These are phyloP conservation scores for Lathronympha strigana DNA, from an alignment of 2,888 invertebrate genomes.

Conservation along the genomic window DNA sequence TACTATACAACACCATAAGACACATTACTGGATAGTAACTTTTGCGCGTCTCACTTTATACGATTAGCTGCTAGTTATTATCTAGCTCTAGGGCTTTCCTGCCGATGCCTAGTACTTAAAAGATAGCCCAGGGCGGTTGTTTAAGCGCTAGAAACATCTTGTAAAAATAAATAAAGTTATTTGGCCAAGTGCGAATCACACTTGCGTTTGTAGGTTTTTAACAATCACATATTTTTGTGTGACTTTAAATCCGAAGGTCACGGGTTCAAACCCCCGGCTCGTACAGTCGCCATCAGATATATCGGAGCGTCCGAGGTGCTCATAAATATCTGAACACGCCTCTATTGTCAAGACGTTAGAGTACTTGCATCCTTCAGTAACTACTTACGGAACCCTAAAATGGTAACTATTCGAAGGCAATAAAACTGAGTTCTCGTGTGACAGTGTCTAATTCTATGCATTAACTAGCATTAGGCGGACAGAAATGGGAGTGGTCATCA, in stretches of 20 bases:
- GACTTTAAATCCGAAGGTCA: background rate
- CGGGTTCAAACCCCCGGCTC: background rate
- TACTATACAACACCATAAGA: too few species aligned
- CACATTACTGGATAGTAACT: too few species aligned
- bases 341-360: too few species aligned
- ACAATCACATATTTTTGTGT: background rate
- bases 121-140: conserved; percentile 5
- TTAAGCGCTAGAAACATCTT: background rate
- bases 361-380: background rate
- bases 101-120: conserved; percentile 16
- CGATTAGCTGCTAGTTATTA: conserved; percentile 7
- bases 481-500: background rate
- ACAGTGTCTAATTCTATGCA: background rate
- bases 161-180: background rate
- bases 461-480: background rate
- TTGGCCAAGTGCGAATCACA: background rate
- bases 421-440: background rate
- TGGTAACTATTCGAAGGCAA: background rate
- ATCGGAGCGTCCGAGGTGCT: too few species aligned
- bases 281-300: too few species aligned
- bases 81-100: conserved; percentile 14
- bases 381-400: background rate
- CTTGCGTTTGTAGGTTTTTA: background rate
- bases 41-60: too few species aligned
- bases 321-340: too few species aligned